Evolutionary conservation across 2,888 invertebrate species (phyloP), one percentile per base, ranked within the genome.

Genomic region (Oasisia sp.): DNA sequence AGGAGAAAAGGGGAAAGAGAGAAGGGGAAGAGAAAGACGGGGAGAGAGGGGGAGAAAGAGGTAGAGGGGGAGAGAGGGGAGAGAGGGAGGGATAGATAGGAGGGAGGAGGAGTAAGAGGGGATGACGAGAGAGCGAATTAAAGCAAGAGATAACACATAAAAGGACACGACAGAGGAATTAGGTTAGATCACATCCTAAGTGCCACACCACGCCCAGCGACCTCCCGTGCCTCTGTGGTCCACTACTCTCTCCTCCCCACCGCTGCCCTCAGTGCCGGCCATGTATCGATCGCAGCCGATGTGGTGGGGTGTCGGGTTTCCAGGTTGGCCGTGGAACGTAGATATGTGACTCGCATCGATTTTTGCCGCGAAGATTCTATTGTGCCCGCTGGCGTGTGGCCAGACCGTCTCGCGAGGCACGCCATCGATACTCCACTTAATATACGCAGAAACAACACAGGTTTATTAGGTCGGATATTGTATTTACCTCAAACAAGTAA

Each of bases 261-360:
- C 74, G n/a, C 27, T 27, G n/a, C 19, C 14, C 19, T 27, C 7
- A 74, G 8, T 7, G 19, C 74, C 74, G 19, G 74, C 74, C 27
- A 4, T 7, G 19, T 74, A 74, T 74, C 27, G 74, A 74, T 74
- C n/a, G n/a, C 74, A 3, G 74, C 27, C 27, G 27, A 74, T n/a
- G 74, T 27, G 74, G n/a, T 27, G 19, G 27, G 9, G n/a, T 74
- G 19, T 74, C 74, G 27, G 27, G 27, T 74, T 74, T 74, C 74
- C 74, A 74, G 74, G 74, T 74, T 74, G 74, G 74, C 74, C 74
- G 19, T n/a, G 27, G 27, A 74, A 3, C 74, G 74, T 19, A 74
- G 74, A 74, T 74, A 74, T 74, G 19, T 74, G 74, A 74, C 74
- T 74, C 74, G 74, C 74, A 74, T 74, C 74, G 74, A 74, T 74